Conservation (phyloP, 2,888 invertebrate species). For the Terebella lapidaria region DNA sequence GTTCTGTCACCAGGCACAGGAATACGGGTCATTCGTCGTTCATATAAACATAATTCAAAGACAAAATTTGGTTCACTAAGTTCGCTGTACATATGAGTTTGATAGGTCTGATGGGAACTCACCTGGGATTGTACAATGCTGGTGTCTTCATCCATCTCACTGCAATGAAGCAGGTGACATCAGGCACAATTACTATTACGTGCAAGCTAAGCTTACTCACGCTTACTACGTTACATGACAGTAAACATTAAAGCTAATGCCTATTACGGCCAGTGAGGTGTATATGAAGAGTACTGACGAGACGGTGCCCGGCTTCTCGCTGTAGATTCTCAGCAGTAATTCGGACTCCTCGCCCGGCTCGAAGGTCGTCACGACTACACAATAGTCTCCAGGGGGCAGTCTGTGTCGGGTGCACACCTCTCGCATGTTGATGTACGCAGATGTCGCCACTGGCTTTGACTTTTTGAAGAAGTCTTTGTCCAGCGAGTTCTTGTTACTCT, state of each 20-base stretch:
- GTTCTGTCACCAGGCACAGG: slow-evolving; percentile 1
- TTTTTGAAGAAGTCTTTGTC: slow-evolving; percentile 14
- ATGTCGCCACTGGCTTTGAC: slow-evolving; percentile 13
- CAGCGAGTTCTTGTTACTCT: slow-evolving; percentile 1
- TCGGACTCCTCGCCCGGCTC: slow-evolving; percentile 93
- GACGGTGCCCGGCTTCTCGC: slow-evolving; percentile 61
- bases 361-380: slow-evolving; percentile 92
- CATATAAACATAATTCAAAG: background rate
- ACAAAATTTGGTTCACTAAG: background rate
- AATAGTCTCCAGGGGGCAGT: slow-evolving; percentile 85
- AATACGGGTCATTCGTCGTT: background rate
- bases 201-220: no score
- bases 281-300: no score
- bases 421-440: slow-evolving; percentile 77
- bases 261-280: no score
- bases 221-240: no score
- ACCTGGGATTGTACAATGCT: slow-evolving; percentile 6
- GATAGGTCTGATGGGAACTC: no score
- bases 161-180: no score
- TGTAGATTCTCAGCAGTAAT: slow-evolving; percentile 87
- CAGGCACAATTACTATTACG: no score
- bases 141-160: slow-evolving; percentile 13
- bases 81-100: no score
- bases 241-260: no score
- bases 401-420: slow-evolving; percentile 88